Conservation (phyloP, 1,140 invertebrate species). For the Pseudomyrmex gracilis region DNA sequence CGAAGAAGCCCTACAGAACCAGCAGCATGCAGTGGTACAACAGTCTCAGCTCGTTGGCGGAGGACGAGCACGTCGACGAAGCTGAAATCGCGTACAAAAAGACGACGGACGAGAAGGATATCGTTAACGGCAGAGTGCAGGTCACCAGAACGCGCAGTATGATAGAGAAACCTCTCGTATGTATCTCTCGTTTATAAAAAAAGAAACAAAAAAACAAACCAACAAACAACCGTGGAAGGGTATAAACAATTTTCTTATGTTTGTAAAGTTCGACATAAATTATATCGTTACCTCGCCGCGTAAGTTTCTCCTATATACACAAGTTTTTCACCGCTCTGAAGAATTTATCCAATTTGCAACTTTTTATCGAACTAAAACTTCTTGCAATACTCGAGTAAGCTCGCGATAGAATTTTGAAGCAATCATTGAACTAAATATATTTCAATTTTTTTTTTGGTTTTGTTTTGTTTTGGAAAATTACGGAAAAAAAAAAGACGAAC, state of each 20-base stretch:
- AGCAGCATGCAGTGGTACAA: constrained; percentile 79
- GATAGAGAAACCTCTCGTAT: constrained; percentile 76
- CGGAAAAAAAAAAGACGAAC: no score
- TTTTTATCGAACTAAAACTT: neutral
- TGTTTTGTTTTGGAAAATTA: no score
- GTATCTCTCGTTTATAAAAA: constrained; percentile 30
- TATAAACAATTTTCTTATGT: neutral
- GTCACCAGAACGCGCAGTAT: constrained; percentile 74
- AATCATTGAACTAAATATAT: constrained; percentile 32
- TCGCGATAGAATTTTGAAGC: neutral
- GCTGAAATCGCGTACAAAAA: neutral
- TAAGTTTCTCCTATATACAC: neutral
- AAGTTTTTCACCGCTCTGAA: no score
- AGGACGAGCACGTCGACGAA: constrained; percentile 68
- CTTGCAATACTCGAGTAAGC: neutral
- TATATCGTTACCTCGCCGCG: constrained; percentile 12
- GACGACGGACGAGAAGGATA: constrained; percentile 47
- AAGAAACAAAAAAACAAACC: no score
- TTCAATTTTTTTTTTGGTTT: neutral
- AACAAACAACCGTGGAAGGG: neutral
- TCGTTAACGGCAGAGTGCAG: constrained; percentile 40
- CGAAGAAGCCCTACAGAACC: constrained; percentile 69
- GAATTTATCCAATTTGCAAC: constrained; percentile 29
- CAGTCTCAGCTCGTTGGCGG: constrained; percentile 79
- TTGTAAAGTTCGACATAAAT: no score